Percentiles rank a stretch among this genome's conserved stretches.
These are phyloP conservation scores for Scylla paramamosain DNA, from an alignment of 1,140 invertebrate genomes.

Conservation along the genomic window DNA sequence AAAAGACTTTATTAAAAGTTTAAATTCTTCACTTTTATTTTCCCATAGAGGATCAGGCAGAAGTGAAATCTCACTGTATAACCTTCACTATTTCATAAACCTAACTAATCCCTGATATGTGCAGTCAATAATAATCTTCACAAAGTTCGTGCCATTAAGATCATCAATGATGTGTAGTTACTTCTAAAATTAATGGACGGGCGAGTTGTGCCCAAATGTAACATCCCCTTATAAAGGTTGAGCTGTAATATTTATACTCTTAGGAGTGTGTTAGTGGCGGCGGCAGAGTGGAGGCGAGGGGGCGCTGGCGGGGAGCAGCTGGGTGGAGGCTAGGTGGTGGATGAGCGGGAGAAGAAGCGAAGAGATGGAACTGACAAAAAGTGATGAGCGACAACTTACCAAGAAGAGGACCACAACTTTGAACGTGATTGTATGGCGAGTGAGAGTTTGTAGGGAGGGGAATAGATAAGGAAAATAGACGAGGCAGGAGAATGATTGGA, in stretches of 20 bases:
- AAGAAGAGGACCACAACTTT: background rate
- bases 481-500: conserved; percentile 20
- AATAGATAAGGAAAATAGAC: conserved; percentile 23
- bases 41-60: background rate
- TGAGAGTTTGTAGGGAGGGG: background rate
- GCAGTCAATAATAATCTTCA: background rate
- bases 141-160: background rate
- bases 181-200: background rate
- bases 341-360: background rate
- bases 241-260: background rate
- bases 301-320: too few relatives aligned
- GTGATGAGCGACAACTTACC: background rate
- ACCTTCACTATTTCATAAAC: background rate
- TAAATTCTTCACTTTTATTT: too few relatives aligned
- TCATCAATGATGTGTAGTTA: background rate
- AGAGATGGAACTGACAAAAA: background rate
- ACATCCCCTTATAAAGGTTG: background rate
- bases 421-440: background rate
- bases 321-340: background rate
- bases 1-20: too few relatives aligned
- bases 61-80: background rate
- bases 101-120: background rate
- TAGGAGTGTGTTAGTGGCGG: background rate
- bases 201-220: background rate
- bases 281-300: background rate